A percentile compares a stretch with the other conserved stretches of the same genome.
phyloP scores from a whole-genome alignment of 2,888 invertebrate species.

The Macrophya annulata region DNA sequence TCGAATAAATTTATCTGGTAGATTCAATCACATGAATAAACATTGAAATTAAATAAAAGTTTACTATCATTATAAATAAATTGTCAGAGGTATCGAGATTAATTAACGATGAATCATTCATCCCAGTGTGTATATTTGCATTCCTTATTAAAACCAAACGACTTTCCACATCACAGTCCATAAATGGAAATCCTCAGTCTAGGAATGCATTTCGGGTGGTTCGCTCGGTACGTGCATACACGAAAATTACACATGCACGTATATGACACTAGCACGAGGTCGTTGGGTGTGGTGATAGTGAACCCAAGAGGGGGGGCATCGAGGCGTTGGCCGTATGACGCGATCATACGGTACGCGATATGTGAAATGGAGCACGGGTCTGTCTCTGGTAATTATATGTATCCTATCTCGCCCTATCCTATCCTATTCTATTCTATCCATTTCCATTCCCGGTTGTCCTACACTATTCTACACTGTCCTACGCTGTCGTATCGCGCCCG shows the following conservation, averaged over 20 bases:
- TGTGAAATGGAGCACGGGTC: constrained; percentile 76
- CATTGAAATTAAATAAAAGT: too few species aligned
- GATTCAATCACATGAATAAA: too few species aligned
- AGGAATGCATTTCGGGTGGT: constrained; percentile 16
- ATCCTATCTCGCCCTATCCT: constrained; percentile 73
- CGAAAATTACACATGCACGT: constrained; percentile 20
- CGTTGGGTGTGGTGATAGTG: neutral
- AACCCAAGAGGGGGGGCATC: constrained; percentile 38
- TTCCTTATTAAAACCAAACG: neutral
- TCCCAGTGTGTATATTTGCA: too few species aligned
- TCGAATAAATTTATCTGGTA: too few species aligned
- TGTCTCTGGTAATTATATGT: constrained; percentile 76
- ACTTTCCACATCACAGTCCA: neutral
- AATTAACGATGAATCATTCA: too few species aligned
- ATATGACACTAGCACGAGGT: neutral
- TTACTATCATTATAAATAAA: too few species aligned
- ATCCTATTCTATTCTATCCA: constrained; percentile 62
- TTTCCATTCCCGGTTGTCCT: constrained; percentile 10
- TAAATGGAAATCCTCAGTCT: neutral
- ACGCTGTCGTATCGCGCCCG: constrained; percentile 58
- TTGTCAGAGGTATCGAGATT: too few species aligned
- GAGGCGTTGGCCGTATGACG: constrained; percentile 76
- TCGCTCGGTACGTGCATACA: constrained; percentile 11
- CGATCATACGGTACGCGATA: constrained; percentile 75
- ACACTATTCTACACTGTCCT: constrained; percentile 22